phyloP scores from a whole-genome alignment of 1,140 invertebrate species.

The Coenobita brevimanus region DNA sequence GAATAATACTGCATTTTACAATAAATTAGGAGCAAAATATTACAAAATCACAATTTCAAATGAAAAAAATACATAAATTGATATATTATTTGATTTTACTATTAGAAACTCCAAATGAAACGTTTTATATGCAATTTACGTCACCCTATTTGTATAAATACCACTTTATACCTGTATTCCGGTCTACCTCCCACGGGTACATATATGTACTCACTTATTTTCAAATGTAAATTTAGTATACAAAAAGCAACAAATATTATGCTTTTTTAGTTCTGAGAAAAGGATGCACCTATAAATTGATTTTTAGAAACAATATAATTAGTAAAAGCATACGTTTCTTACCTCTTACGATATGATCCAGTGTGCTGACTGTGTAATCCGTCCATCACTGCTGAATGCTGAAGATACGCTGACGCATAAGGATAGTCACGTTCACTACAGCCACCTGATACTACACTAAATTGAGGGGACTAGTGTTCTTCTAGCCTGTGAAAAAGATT shows the following conservation, averaged over 20 bases:
- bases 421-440: background rate
- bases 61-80: background rate
- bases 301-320: constrained; percentile 8
- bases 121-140: background rate
- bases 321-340: background rate
- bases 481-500: constrained; percentile 13
- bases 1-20: too few relatives aligned
- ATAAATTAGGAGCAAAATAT: too few relatives aligned
- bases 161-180: background rate
- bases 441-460: background rate
- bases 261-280: too few relatives aligned
- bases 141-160: background rate
- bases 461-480: background rate
- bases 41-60: too few relatives aligned
- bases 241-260: background rate
- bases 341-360: constrained; percentile 15
- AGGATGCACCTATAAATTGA: background rate
- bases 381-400: constrained; percentile 8
- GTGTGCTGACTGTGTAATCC: background rate
- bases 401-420: background rate
- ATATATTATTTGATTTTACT: background rate
- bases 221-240: constrained; percentile 33
- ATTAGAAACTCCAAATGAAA: background rate
- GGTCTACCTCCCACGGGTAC: background rate
- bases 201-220: constrained; percentile 22